Evolutionary conservation across 2,888 invertebrate species (phyloP), one percentile per base, ranked within the genome.

Genomic region (Hyalella azteca): DNA sequence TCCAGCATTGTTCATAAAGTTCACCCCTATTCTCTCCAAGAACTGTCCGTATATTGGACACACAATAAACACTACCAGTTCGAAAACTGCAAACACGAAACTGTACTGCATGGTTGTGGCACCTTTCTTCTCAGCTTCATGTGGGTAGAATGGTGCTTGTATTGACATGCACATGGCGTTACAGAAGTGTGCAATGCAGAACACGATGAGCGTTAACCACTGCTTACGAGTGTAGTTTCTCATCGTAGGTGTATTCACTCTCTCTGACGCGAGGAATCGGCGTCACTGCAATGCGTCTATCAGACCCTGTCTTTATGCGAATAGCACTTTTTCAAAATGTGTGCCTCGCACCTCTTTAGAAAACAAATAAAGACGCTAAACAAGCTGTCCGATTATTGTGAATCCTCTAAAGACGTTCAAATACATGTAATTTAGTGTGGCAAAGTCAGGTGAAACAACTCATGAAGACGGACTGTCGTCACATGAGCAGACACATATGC

Each of bases 61-160:
- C 81, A 94, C 91, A 39, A 94, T 87, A 87, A 95, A 94, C 77
- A 95, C 94, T 36, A 93, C 92, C 80, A 95, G 89, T 87, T 95
- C 94, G 88, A 95, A 95, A 59, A 94, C 90, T 0, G 95, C 95
- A 87, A 96, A 95, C 0, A 96, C 95, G 84, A 95, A 89, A 0
- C 95, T 95, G 87, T 94, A 95, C 86, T 95, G 93, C 13, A 94
- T 92, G 0, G 94, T 92, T 22, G 93, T 90, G 26, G 94, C 94
- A 11, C 93, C 93, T 89, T 95, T 95, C 82, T 90, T 90, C 87
- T 93, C 93, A 15, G 95, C 95, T 91, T 94, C 94, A 86, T 91
- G 90, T 0, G 95, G 95, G 87, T 94, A 95, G 88, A 95, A 95
- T 0, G 95, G 94, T 1, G 95, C 94, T 87, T 95, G 94, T 1